Percentiles rank a stretch among this genome's conserved stretches.
These are phyloP conservation scores for Scortum barcoo DNA, from an alignment of 2,113 vertebrate genomes.

Conservation along the genomic window DNA sequence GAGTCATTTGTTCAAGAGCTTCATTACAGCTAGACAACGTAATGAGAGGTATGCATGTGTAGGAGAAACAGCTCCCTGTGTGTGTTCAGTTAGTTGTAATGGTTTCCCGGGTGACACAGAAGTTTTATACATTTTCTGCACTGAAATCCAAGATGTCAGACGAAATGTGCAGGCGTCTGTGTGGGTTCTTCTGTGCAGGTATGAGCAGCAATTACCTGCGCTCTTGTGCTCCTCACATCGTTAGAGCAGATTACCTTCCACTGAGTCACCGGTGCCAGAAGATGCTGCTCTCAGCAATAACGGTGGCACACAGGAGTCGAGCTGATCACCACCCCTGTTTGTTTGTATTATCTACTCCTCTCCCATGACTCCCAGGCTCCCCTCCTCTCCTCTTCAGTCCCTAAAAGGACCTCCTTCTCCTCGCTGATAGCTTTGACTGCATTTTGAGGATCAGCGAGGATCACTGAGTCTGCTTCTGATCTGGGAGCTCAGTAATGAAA, in stretches of 20 bases:
- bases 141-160: too few relatives aligned
- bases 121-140: background rate
- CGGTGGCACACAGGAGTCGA: slow-evolving; percentile 18
- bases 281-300: slow-evolving; percentile 67
- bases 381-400: slow-evolving; percentile 29
- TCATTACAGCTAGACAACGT: background rate
- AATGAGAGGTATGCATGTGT: background rate
- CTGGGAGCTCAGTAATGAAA: slow-evolving; percentile 59
- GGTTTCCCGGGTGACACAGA: background rate
- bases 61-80: background rate
- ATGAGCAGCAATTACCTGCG: background rate
- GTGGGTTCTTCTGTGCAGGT: slow-evolving; percentile 12
- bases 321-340: slow-evolving; percentile 19
- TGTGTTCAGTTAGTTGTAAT: background rate
- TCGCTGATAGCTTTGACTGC: slow-evolving; percentile 38
- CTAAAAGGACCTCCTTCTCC: slow-evolving; percentile 59
- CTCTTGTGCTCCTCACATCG: slow-evolving; percentile 37
- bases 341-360: background rate
- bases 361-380: background rate
- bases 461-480: slow-evolving; percentile 54
- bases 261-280: slow-evolving; percentile 54
- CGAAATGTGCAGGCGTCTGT: background rate
- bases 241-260: slow-evolving; percentile 48
- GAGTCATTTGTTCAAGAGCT: background rate
- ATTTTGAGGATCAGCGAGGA: slow-evolving; percentile 56